A percentile compares a stretch with the other conserved stretches of the same genome.
Conservation (phyloP, 2,888 invertebrate genomes). For the Choreutis nemorana region DNA sequence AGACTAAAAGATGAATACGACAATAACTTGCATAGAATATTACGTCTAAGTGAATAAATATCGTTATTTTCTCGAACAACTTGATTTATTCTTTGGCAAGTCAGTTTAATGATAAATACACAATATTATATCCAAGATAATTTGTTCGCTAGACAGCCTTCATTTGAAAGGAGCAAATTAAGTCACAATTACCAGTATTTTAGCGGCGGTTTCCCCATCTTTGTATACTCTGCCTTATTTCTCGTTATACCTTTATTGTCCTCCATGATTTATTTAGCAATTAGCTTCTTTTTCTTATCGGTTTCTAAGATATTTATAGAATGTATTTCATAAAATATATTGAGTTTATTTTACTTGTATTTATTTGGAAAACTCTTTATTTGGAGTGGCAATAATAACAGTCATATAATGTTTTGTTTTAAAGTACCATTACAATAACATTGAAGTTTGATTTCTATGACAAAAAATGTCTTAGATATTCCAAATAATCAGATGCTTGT, state of each 20-base stretch:
- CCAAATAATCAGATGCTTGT: too few species aligned
- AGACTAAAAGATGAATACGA: too few species aligned
- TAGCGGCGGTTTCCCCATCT: conserved; percentile 15
- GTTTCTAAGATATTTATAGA: too few species aligned
- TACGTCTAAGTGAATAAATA: conserved; percentile 11
- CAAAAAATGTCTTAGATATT: too few species aligned
- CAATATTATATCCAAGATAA: conserved; percentile 24
- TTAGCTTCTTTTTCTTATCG: conserved; percentile 3
- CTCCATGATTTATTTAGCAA: conserved; percentile 14
- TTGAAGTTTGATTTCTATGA: too few species aligned
- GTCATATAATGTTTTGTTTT: too few species aligned
- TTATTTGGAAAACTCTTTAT: too few species aligned
- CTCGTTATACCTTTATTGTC: conserved; percentile 25
- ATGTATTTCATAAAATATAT: neutral
- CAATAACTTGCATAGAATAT: too few species aligned
- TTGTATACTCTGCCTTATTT: conserved; percentile 17
- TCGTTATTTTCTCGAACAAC: conserved; percentile 10
- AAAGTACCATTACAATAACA: too few species aligned
- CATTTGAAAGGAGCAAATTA: conserved; percentile 30
- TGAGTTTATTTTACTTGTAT: too few species aligned
- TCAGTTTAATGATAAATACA: conserved; percentile 24
- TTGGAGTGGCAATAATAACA: too few species aligned
- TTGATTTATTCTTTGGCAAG: conserved; percentile 22
- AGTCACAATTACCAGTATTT: conserved; percentile 29
- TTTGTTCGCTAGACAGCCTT: conserved; percentile 22